A percentile compares a stretch with the other conserved stretches of the same genome.
Conservation (phyloP, 2,888 invertebrate species). For the Plagodis pulveraria region DNA sequence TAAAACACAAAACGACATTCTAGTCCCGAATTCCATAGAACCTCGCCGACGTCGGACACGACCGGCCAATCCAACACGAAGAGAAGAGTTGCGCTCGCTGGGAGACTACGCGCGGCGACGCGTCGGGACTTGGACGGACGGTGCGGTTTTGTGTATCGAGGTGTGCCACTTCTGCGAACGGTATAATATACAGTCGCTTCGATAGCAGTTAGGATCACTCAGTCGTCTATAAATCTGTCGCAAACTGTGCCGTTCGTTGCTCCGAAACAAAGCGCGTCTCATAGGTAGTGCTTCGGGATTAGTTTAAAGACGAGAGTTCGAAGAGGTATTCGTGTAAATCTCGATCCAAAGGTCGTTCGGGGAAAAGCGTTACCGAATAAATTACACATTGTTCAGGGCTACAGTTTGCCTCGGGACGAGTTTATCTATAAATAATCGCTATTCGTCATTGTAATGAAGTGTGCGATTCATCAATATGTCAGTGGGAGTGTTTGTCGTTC, state of each 20-base stretch:
- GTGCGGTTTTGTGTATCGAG: slow-evolving; percentile 13
- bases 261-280: slow-evolving; percentile 36
- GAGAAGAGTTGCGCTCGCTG: slow-evolving; percentile 6
- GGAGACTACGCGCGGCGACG: neutral
- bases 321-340: slow-evolving; percentile 37
- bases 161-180: slow-evolving; percentile 50
- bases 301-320: slow-evolving; percentile 41
- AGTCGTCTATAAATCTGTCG: slow-evolving; percentile 67
- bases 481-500: slow-evolving; percentile 37
- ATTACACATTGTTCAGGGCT: slow-evolving; percentile 20
- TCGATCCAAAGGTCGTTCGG: slow-evolving; percentile 42
- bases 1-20: slow-evolving; percentile 20
- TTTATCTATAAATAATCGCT: slow-evolving; percentile 53
- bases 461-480: slow-evolving; percentile 60
- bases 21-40: slow-evolving; percentile 17
- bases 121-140: neutral
- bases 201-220: slow-evolving; percentile 51
- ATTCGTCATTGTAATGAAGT: slow-evolving; percentile 55
- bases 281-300: slow-evolving; percentile 40
- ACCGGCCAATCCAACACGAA: neutral
- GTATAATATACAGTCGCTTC: slow-evolving; percentile 41
- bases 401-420: slow-evolving; percentile 30
- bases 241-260: slow-evolving; percentile 54
- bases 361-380: slow-evolving; percentile 37
- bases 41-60: slow-evolving; percentile 2